Base-by-base conservation (phyloP, 1,140 invertebrate species). In the Drosophila watanabei region DNA sequence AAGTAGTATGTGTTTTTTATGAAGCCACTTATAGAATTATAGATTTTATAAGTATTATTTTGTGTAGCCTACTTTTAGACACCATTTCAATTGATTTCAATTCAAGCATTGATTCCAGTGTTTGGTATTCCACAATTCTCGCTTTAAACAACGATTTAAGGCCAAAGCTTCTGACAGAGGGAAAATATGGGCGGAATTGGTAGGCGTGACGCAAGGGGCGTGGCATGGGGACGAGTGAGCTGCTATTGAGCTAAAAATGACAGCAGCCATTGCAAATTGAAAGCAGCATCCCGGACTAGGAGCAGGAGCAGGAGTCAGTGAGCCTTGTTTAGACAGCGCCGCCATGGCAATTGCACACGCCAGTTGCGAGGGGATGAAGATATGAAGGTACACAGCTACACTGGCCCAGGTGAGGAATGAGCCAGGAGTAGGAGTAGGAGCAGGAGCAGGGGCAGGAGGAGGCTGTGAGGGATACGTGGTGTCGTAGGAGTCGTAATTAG, bases 181-280 rank as follows among this genome's bases (percentile, higher is more conserved):
- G n/a, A 39, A 24, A 39, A 24, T 39, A 48, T n/a, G 16, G 37
- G 30, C 16, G 48, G n/a, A 54, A 54, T 69, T 43, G 46, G 30
- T 43, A 16, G 66, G 60, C 46, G 30, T 73, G 51, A 28, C 28
- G 46, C 20, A 33, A 46, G 11, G 46, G 45, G 39, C 49, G 48
- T 33, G 33, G 32, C 43, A 20, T 32, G 30, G 48, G 46, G 16
- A 16, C 51, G 71, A 45, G 54, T 30, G 63, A 69, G 52, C 68
- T 71, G 86, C 82, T 90, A 90, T 89, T 89, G 86, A 90, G 86
- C 75, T 90, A 87, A 90, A 57, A 90, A 90, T 89, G 85, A 89
- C 86, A 89, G 85, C 75, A 80, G 71, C 75, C 85, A 85, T 90
- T 90, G 81, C 86, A 89, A 88, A 88, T 88, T 88, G 85, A 88